Conservation (phyloP, 1,140 invertebrate genomes). For the Drosophila ironensis region DNA sequence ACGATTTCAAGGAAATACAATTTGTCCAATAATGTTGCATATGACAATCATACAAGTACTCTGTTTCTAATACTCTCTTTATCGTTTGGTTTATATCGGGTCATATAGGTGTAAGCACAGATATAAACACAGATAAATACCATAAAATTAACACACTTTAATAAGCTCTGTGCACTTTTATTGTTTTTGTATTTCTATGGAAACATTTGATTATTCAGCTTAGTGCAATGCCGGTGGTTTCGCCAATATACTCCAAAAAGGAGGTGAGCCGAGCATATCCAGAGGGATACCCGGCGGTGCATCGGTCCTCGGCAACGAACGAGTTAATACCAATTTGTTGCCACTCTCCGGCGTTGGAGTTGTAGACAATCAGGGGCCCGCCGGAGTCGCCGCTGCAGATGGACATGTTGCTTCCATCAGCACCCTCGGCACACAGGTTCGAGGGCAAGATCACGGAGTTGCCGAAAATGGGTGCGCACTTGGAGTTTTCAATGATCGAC, state of each 20-base stretch:
- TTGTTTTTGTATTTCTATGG: background rate
- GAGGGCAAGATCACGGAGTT: slow-evolving; percentile 39
- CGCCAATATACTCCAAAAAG: slow-evolving; percentile 56
- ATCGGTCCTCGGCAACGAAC: slow-evolving; percentile 73
- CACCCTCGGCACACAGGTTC: slow-evolving; percentile 59
- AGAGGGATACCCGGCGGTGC: slow-evolving; percentile 65
- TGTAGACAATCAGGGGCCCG: slow-evolving; percentile 54
- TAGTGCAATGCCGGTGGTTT: slow-evolving; percentile 38
- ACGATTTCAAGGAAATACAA: too few relatives aligned
- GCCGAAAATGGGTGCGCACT: slow-evolving; percentile 43
- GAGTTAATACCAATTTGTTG: slow-evolving; percentile 78
- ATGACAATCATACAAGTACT: too few relatives aligned
- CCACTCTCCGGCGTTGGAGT: slow-evolving; percentile 15
- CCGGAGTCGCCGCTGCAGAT: slow-evolving; percentile 77
- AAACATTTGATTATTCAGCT: slow-evolving; percentile 11
- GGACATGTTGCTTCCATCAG: slow-evolving; percentile 58
- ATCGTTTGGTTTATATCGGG: too few relatives aligned
- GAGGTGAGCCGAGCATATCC: slow-evolving; percentile 72
- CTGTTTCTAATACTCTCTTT: too few relatives aligned
- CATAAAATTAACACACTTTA: too few relatives aligned
- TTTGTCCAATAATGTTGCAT: too few relatives aligned
- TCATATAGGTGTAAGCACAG: too few relatives aligned
- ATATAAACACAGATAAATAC: too few relatives aligned
- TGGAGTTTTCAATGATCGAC: slow-evolving; percentile 54
- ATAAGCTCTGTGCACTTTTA: background rate